Base-by-base conservation (phyloP, 2,888 invertebrate genomes). In the Oasisia sp. region DNA sequence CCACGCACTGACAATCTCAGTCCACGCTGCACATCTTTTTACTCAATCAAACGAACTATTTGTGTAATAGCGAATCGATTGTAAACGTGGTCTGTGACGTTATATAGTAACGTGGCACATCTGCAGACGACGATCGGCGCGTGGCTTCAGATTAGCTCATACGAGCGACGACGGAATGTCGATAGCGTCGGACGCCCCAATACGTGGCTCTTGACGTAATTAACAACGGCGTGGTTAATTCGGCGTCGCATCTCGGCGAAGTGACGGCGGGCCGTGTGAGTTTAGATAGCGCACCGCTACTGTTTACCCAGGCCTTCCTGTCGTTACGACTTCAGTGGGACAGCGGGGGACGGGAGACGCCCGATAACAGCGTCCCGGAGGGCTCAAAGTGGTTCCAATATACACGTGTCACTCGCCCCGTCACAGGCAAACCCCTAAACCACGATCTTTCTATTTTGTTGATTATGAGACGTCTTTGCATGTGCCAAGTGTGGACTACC, bases 231-330 rank as follows among this genome's bases (percentile, higher is more conserved):
- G 74, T n/a, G 74, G 74, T n/a, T 74, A 74, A 74, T 74, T 74
- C 74, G 74, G n/a, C 74, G 74, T 74, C n/a, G 74, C 74, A 74
- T 50, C 50, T 50, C 50, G 50, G 14, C 14, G 50, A 50, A 27
- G 74, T 74, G 74, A 74, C 74, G 74, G 19, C 74, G 74, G 27
- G 5, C 9, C 5, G 74, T 27, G 74, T 74, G 74, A n/a, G 74
- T 74, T 74, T 74, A 74, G 74, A 74, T 74, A 74, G 74, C 74
- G 74, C 74, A 74, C 74, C 74, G 74, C 74, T 74, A 74, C 19
- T 74, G 74, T 74, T 74, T 74, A 74, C 27, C 74, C 74, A 74
- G 74, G n/a, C 74, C 74, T 74, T 4, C 74, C 7, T 27, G 74
- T 74, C 27, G 74, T 74, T n/a, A 74, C 74, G 74, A 74, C 74